These are phyloP conservation scores for Siniperca knerii DNA, from an alignment of 2,113 vertebrate genomes.

Conservation along the genomic window DNA sequence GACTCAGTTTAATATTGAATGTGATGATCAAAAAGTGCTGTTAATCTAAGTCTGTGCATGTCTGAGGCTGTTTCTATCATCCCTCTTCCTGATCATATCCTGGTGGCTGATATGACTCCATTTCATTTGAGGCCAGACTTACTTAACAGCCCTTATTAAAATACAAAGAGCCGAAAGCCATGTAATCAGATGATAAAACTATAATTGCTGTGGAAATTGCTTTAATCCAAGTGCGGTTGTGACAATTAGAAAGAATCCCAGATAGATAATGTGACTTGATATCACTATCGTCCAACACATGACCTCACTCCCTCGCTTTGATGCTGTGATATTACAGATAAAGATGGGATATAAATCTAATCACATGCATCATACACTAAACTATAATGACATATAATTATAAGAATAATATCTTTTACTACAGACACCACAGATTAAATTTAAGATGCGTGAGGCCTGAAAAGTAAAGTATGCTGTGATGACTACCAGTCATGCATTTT, in stretches of 20 bases:
- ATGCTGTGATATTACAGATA: slow-evolving; percentile 11
- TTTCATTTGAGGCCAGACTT: slow-evolving; percentile 58
- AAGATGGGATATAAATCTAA: slow-evolving; percentile 13
- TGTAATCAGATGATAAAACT: slow-evolving; percentile 71
- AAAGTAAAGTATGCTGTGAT: slow-evolving; percentile 61
- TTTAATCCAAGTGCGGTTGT: slow-evolving; percentile 62
- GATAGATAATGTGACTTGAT: slow-evolving; percentile 40
- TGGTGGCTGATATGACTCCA: slow-evolving; percentile 31
- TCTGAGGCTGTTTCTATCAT: background rate
- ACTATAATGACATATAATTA: background rate
- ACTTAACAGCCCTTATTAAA: slow-evolving; percentile 65
- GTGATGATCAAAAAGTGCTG: background rate
- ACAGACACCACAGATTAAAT: background rate
- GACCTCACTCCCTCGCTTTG: slow-evolving; percentile 1
- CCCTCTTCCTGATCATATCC: slow-evolving; percentile 19
- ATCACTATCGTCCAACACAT: slow-evolving; percentile 18
- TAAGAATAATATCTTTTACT: background rate
- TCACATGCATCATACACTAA: background rate
- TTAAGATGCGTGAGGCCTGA: slow-evolving; percentile 16
- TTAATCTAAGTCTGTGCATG: background rate
- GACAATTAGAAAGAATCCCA: slow-evolving; percentile 55
- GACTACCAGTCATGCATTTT: slow-evolving; percentile 59
- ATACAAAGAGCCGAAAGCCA: slow-evolving; percentile 67
- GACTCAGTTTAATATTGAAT: background rate
- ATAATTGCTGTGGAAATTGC: slow-evolving; percentile 70